Evolutionary conservation across 2,797 vertebrate species (phyloP).

Genomic region (Halcyon leucocephala): DNA sequence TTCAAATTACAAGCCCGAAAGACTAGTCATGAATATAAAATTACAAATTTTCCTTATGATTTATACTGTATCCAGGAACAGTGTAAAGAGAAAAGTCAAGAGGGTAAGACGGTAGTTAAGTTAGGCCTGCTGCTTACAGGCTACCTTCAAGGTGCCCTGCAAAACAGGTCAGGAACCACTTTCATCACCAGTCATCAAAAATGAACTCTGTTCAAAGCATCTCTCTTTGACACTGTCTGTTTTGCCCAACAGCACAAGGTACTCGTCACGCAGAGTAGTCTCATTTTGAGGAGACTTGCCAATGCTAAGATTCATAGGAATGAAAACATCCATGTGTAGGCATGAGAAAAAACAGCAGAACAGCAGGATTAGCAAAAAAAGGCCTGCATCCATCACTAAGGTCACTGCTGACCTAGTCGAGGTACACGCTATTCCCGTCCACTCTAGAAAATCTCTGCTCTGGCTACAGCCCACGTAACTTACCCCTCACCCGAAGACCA

Average conservation of each 20-base stretch:
- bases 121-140: background rate
- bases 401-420: background rate
- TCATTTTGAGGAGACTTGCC: background rate
- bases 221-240: background rate
- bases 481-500: background rate
- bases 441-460: background rate
- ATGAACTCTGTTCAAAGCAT: background rate
- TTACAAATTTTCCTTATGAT: background rate
- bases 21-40: background rate
- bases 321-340: background rate
- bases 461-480: background rate
- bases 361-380: background rate
- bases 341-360: background rate
- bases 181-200: background rate
- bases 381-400: background rate
- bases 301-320: background rate
- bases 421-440: background rate
- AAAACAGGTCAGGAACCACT: background rate
- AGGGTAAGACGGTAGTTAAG: background rate
- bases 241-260: background rate
- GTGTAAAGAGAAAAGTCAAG: background rate
- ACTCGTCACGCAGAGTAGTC: background rate
- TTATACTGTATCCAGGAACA: background rate
- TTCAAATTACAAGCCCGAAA: background rate
- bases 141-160: background rate